These are phyloP conservation scores for Agrochola litura DNA, from an alignment of 2,888 invertebrate species.

Conservation along the genomic window DNA sequence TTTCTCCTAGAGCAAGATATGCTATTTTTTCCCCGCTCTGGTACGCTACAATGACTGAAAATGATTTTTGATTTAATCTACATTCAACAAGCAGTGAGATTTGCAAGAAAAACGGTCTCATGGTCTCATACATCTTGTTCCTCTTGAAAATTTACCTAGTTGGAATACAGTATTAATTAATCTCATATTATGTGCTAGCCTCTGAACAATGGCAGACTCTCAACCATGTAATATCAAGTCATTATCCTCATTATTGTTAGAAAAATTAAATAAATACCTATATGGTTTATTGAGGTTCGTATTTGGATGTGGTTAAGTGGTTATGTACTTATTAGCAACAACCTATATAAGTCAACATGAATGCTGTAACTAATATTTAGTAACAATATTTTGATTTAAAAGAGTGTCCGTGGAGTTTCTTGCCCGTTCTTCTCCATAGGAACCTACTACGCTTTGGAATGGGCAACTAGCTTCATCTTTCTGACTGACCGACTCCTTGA, in stretches of 20 bases:
- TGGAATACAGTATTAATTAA: neutral
- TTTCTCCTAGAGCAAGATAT: no score
- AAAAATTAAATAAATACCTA: neutral
- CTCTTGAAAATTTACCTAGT: no score
- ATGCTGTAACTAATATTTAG: no score
- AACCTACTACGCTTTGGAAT: no score
- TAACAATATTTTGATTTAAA: no score
- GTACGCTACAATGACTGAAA: no score
- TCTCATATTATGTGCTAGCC: neutral
- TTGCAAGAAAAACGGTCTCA: neutral
- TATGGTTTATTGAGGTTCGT: neutral
- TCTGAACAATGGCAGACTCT: neutral
- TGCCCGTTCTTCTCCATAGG: no score
- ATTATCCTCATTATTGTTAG: constrained; percentile 1
- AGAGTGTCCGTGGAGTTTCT: no score
- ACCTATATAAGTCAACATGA: neutral
- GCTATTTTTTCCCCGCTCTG: no score
- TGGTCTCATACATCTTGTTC: no score
- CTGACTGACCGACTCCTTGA: no score
- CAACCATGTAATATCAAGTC: neutral
- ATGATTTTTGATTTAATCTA: neutral
- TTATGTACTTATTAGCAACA: neutral
- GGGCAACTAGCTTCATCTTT: no score
- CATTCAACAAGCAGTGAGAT: neutral
- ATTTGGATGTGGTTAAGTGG: neutral